Base-by-base conservation (phyloP, 2,797 vertebrate species). In the Staurois parvus region DNA sequence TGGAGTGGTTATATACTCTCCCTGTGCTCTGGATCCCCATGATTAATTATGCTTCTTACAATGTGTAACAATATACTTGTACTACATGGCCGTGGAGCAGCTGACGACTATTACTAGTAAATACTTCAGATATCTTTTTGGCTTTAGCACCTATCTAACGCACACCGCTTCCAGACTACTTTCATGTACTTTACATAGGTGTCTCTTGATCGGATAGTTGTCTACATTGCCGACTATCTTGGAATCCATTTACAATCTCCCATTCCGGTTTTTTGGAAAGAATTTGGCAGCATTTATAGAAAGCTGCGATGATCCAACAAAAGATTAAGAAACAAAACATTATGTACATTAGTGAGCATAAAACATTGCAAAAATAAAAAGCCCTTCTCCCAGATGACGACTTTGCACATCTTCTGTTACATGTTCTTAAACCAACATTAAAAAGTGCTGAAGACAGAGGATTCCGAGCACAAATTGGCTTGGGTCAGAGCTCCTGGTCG, bases 371-470 rank as follows among this genome's bases (percentile, higher is more conserved):
- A 64, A 78, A 78, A 72, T 13, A 74, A 59, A 74, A 83, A 79
- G 62, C 79, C 69, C 69, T 74, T 67, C 67, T 72, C 81, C 73
- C 75, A 68, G 72, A 83, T 83, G 85, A 74, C 80, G 85, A 86
- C 69, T 86, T 83, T 83, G 85, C 80, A 83, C 85, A 79, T 86
- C 85, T 86, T 86, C 80, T 78, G 85, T 86, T 86, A 86, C 85
- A 86, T 78, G 64, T 78, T 86, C 68, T 83, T 86, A 86, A 86
- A 86, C 76, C 85, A 83, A 79, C 85, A 83, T 72, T 73, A 42
- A 79, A 81, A 78, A 83, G 37, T 86, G 85, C 85, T 79, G 80
- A 78, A 68, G 80, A 83, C 81, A 59, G 48, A 56, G 70, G 75
- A 83, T 86, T 70, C 80, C 12, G 62, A 66, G 59, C 64, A 86